Evolutionary conservation across 2,888 invertebrate genomes (phyloP), one percentile per base, ranked within the genome.

Genomic region (Tachystola acroxantha): DNA sequence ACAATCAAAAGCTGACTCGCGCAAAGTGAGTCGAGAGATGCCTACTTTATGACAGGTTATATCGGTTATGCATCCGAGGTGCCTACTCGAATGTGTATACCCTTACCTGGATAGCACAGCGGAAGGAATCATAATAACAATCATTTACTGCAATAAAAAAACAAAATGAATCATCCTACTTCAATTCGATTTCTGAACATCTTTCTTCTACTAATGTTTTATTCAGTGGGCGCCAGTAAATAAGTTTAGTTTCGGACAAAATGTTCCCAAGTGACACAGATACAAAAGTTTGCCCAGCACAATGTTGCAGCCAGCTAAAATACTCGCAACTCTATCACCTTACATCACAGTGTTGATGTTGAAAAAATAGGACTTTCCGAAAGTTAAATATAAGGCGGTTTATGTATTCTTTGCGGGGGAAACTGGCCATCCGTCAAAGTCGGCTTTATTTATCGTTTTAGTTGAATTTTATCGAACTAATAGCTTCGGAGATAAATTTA

Each of bases 391-490:
- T 50, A 64, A 39, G 3, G 42, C 50, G 45, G 72, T 62, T 42
- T 41, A 42, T 50, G 60, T 52, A 70, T 82, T 80, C 78, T 81
- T 80, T 75, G 68, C 59, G 64, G 75, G 78, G 81, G 82, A 80
- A 76, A 69, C 72, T 65, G 75, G 74, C 71, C 69, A 85, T 85
- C 75, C 80, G 81, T 78, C 77, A 78, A 84, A 84, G 84, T 82
- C 81, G 64, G 68, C 66, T 79, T 78, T 85, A 85, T 85, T 85
- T 85, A 85, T 85, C 80, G 85, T 84, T 82, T 73, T 77, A 80
- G 79, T 81, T 81, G 84, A 84, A 84, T 85, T 84, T 85, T 85
- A 85, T 85, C 82, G 80, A 72, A 84, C 84, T 84, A 85, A 85
- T 85, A 85, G 82, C 71, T 64, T 58, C 53, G 53, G 78, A 82